Percentiles rank a stretch among this genome's conserved stretches.
Conservation (phyloP, 2,797 vertebrate species). For the Lates japonicus region DNA sequence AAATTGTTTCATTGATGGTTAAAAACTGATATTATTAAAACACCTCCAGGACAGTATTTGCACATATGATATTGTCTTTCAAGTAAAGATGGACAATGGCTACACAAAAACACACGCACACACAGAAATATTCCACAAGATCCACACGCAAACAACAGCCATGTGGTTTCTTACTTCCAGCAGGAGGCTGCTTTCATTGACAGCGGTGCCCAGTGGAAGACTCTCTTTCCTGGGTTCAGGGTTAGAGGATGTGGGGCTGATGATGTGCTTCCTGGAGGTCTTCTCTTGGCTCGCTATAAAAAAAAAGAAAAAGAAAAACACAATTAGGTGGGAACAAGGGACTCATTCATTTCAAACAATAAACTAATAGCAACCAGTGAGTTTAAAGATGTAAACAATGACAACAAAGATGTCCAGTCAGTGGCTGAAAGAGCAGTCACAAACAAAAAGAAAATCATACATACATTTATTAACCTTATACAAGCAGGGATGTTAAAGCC, state of each 20-base stretch:
- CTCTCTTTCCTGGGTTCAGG: conserved; percentile 81
- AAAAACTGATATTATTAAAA: background rate
- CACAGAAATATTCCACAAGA: background rate
- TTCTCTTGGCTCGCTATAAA: conserved; percentile 77
- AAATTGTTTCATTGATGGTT: background rate
- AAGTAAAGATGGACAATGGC: background rate
- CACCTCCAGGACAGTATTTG: background rate
- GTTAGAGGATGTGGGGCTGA: conserved; percentile 70
- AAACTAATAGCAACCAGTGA: background rate
- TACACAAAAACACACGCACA: background rate
- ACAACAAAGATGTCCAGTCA: background rate
- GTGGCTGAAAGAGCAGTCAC: too few species aligned
- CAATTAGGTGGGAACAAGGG: conserved; percentile 4
- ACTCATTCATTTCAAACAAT: background rate
- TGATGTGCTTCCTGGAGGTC: conserved; percentile 74
- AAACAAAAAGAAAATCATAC: too few species aligned
- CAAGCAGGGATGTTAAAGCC: background rate
- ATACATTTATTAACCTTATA: background rate
- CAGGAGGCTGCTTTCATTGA: conserved; percentile 83
- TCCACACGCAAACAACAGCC: too few species aligned
- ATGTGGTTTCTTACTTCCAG: conserved; percentile 80
- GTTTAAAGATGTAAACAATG: conserved; percentile 4
- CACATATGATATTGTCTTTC: background rate
- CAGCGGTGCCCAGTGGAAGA: conserved; percentile 36
- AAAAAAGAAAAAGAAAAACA: conserved; percentile 23